Evolutionary conservation across 2,113 vertebrate species (phyloP).

Genomic region (Toxotes jaculatrix): DNA sequence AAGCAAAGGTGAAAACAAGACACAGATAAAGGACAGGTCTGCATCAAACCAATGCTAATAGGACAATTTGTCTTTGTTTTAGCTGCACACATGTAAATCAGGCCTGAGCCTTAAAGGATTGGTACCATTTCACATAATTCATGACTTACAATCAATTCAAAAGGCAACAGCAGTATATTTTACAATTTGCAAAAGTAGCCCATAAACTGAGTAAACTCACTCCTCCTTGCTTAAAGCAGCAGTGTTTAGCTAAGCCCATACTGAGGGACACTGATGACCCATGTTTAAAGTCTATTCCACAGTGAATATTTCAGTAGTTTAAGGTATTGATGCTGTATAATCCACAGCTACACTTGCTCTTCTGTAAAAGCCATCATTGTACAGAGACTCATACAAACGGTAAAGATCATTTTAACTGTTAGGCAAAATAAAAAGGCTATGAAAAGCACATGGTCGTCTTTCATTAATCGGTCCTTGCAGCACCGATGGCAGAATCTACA

Average conservation of each 20-base stretch:
- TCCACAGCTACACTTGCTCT: conserved; percentile 40
- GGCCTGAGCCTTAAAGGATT: conserved; percentile 10
- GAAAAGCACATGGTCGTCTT: background rate
- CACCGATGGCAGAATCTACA: conserved; percentile 34
- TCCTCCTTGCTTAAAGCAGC: conserved; percentile 21
- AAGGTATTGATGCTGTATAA: conserved; percentile 41
- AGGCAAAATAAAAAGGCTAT: conserved; percentile 28
- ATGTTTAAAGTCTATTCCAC: conserved; percentile 30
- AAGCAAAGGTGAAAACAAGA: conserved; percentile 39
- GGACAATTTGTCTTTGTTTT: conserved; percentile 27
- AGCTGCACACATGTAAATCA: conserved; percentile 53
- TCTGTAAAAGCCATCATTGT: conserved; percentile 25
- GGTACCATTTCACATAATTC: conserved; percentile 39
- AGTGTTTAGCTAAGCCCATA: conserved; percentile 24
- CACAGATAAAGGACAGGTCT: conserved; percentile 22
- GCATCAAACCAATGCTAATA: background rate
- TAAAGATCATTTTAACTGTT: conserved; percentile 6
- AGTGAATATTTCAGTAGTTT: conserved; percentile 35
- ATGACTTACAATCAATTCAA: conserved; percentile 38
- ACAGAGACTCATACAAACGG: conserved; percentile 23
- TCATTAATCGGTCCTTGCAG: conserved; percentile 35
- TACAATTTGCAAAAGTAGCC: conserved; percentile 25
- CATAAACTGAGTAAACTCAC: background rate
- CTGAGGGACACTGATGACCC: conserved; percentile 9
- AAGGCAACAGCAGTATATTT: conserved; percentile 44